Conservation (phyloP, 1,140 invertebrate genomes). For the Samia ricini region DNA sequence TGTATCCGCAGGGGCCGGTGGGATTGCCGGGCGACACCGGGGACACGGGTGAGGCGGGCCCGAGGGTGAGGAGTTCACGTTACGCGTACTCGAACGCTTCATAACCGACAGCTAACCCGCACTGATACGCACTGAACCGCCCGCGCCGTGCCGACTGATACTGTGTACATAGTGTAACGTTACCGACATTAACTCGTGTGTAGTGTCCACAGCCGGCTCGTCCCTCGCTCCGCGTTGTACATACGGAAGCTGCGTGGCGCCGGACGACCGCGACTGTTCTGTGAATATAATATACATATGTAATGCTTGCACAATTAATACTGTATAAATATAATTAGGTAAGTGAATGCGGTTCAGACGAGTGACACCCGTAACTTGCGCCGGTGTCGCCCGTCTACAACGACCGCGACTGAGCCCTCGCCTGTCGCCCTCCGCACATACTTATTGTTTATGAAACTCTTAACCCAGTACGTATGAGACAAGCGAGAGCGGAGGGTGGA, state of each 20-base stretch:
- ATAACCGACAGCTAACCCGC: background rate
- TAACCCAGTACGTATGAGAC: too few species aligned
- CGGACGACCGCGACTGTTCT: background rate
- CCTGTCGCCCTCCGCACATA: too few species aligned
- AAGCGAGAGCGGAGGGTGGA: too few species aligned
- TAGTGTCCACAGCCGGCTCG: background rate
- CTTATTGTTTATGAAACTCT: too few species aligned
- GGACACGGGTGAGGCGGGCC: conserved; percentile 84
- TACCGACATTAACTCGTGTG: background rate
- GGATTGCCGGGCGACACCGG: conserved; percentile 90
- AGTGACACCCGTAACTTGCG: background rate
- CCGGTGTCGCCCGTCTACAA: too few species aligned
- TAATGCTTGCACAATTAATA: background rate
- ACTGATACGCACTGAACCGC: conserved; percentile 15
- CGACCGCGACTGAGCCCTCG: too few species aligned
- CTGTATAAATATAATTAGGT: background rate
- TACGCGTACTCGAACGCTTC: background rate
- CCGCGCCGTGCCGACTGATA: conserved; percentile 5
- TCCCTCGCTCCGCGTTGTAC: background rate
- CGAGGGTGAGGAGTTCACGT: conserved; percentile 77
- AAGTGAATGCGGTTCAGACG: background rate
- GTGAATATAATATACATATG: background rate
- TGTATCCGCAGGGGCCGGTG: conserved; percentile 86
- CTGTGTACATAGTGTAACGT: background rate
- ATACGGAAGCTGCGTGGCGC: background rate